Evolutionary conservation across 2,888 invertebrate species (phyloP).

Genomic region (Drosophila barbarae): DNA sequence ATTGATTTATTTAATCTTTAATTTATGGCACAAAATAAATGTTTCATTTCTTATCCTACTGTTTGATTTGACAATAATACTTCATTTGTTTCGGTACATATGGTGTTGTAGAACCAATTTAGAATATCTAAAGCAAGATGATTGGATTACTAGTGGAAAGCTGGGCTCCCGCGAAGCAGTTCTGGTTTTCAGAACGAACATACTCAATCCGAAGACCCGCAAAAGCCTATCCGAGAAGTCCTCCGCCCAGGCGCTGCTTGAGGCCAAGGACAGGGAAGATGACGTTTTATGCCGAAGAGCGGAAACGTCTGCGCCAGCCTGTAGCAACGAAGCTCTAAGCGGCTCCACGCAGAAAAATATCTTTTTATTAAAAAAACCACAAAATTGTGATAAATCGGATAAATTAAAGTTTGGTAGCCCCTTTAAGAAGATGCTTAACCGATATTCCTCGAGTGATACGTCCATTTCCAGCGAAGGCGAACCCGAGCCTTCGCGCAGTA

Average conservation of each 20-base stretch:
- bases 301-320: slow-evolving; percentile 18
- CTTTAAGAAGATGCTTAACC: slow-evolving; percentile 43
- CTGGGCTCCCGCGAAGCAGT: slow-evolving; percentile 84
- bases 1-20: neutral
- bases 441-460: slow-evolving; percentile 76
- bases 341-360: slow-evolving; percentile 36
- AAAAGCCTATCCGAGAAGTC: slow-evolving; percentile 44
- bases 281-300: slow-evolving; percentile 1
- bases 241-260: slow-evolving; percentile 30
- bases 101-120: slow-evolving; percentile 22
- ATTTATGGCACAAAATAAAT: slow-evolving; percentile 9
- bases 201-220: slow-evolving; percentile 78
- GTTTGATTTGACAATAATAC: neutral
- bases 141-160: slow-evolving; percentile 83
- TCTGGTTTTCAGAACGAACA: slow-evolving; percentile 84
- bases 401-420: slow-evolving; percentile 21
- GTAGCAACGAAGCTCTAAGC: slow-evolving; percentile 27
- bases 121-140: slow-evolving; percentile 51
- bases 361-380: slow-evolving; percentile 37
- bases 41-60: neutral
- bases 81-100: neutral
- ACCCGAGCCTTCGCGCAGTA: slow-evolving; percentile 49
- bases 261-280: slow-evolving; percentile 35
- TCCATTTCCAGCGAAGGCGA: slow-evolving; percentile 78
- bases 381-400: slow-evolving; percentile 33